Evolutionary conservation across 2,888 invertebrate species (phyloP), one percentile per base, ranked within the genome.

Genomic region (Aelia acuminata): DNA sequence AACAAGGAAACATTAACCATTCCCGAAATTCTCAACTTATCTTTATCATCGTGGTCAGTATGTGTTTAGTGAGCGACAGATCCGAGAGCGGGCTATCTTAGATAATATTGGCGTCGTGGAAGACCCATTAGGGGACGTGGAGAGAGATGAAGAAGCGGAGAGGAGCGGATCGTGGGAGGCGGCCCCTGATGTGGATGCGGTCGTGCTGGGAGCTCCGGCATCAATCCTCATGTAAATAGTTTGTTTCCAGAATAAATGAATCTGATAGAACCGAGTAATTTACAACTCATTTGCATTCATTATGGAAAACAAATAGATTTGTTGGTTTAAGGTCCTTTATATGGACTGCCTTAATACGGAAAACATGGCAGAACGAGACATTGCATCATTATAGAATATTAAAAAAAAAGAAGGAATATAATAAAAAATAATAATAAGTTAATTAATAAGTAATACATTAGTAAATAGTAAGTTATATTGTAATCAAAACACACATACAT

Each of bases 281-380:
- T 85, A 85, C 85, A 85, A 85, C 57, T 85, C 49, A 85, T 85
- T 85, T 53, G 53, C 85, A 85, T 85, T 39, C 85, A 85, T 85
- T 85, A 85, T 39, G 39, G 35, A 39, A 85, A 85, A 85, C 85
- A 85, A 85, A 85, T 85, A 53, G 85, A 80, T 80, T 80, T 80
- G 80, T 80, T 80, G 39, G 22, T 80, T 43, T 80, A 80, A 43
- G 80, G n/a, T n/a, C 11, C n/a, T n/a, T n/a, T n/a, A 13, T 43
- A 80, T 80, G 39, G 39, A 2, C 0, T 47, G 80, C 1, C 43
- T 5, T n/a, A 43, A 22, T n/a, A 47, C 15, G 43, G 43, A 80
- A n/a, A 80, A n/a, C 31, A 22, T 11, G 43, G 75, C 22, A 43
- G 75, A 70, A 70, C 20, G 11, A 35, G 35, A 1, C 26, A 26